A percentile compares a stretch with the other conserved stretches of the same genome.
These are phyloP conservation scores for Aphaenogaster ashmeadi DNA, from an alignment of 1,140 invertebrate genomes.

Conservation along the genomic window DNA sequence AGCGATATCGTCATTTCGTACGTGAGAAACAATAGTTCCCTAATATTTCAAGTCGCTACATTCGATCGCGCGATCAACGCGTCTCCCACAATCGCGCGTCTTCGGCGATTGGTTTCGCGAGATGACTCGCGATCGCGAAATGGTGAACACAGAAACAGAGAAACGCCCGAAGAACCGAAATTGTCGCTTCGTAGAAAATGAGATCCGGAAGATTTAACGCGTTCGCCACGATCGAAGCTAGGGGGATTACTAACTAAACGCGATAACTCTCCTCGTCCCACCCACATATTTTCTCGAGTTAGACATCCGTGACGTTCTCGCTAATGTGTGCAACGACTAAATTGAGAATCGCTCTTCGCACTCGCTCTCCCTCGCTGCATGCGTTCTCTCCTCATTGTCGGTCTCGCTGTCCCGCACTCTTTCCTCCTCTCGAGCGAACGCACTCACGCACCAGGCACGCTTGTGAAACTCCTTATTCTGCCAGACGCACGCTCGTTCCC, in stretches of 20 bases:
- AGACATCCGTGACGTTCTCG: neutral
- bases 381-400: too few species aligned
- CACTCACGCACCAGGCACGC: conserved; percentile 35
- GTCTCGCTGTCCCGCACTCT: neutral
- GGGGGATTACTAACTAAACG: conserved; percentile 3
- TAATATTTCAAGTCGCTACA: conserved; percentile 19
- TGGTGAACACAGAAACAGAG: conserved; percentile 15
- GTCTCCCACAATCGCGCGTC: neutral
- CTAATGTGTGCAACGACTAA: conserved; percentile 8
- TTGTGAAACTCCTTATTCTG: conserved; percentile 12
- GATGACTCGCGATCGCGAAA: conserved; percentile 2
- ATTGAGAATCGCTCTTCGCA: conserved; percentile 33
- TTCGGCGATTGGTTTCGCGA: conserved; percentile 1
- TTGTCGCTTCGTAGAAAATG: conserved; percentile 23
- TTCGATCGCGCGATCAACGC: conserved; percentile 19
- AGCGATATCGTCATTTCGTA: neutral
- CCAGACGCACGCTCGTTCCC: conserved; percentile 10
- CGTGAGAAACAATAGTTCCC: conserved; percentile 14
- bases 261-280: neutral
- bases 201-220: conserved; percentile 50
- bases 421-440: neutral
- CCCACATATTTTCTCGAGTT: neutral
- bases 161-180: conserved; percentile 4
- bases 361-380: neutral
- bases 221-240: conserved; percentile 25